Conservation (phyloP, 2,797 vertebrate species). For the Remorina albescens region DNA sequence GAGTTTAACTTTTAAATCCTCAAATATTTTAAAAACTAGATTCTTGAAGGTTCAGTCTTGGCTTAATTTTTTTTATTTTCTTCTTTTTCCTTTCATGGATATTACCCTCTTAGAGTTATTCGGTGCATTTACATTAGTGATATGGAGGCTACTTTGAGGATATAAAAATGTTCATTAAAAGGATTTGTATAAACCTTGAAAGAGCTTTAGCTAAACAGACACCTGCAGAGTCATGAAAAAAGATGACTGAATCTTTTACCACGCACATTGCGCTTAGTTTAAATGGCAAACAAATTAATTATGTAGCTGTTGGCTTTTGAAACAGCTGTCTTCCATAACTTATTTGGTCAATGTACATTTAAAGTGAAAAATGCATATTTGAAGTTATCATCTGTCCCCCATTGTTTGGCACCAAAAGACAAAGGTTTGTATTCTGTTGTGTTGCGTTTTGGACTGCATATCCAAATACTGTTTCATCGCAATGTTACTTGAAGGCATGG, state of each 20-base stretch:
- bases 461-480: background rate
- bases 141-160: slow-evolving; percentile 27
- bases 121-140: slow-evolving; percentile 37
- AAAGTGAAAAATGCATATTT: slow-evolving; percentile 27
- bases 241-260: slow-evolving; percentile 16
- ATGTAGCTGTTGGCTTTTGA: slow-evolving; percentile 31
- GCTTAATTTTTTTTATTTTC: slow-evolving; percentile 25
- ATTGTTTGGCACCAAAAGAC: background rate
- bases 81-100: slow-evolving; percentile 27
- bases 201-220: slow-evolving; percentile 37
- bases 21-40: slow-evolving; percentile 23
- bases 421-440: background rate
- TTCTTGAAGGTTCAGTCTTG: slow-evolving; percentile 9
- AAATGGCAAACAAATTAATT: slow-evolving; percentile 38
- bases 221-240: slow-evolving; percentile 26
- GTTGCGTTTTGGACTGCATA: background rate
- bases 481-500: background rate
- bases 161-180: slow-evolving; percentile 56
- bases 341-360: slow-evolving; percentile 17
- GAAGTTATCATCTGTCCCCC: slow-evolving; percentile 6
- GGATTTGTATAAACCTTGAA: slow-evolving; percentile 38
- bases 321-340: slow-evolving; percentile 19
- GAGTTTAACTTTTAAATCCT: slow-evolving; percentile 12
- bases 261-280: slow-evolving; percentile 11
- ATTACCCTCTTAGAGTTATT: slow-evolving; percentile 38